Evolutionary conservation across 2,113 vertebrate species (phyloP).

Genomic region (Callochromis pleurospilus): DNA sequence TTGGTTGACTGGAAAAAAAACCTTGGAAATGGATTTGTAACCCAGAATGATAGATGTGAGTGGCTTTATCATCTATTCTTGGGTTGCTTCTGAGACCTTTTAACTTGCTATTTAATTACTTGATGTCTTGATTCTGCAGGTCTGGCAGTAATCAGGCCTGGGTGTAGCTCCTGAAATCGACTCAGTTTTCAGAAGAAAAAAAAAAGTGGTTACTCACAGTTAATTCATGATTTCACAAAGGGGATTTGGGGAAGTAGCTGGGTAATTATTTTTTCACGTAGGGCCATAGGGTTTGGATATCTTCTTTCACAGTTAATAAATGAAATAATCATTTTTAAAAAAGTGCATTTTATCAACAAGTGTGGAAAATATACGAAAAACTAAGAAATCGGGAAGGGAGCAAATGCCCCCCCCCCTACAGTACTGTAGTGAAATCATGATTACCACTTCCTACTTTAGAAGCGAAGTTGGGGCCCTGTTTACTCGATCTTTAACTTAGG

Average conservation of each 20-base stretch:
- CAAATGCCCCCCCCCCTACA: background rate
- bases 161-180: background rate
- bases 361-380: background rate
- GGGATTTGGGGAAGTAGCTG: background rate
- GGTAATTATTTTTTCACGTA: background rate
- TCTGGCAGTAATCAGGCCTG: background rate
- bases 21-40: background rate
- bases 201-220: background rate
- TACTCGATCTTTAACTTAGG: background rate
- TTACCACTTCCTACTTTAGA: slow-evolving; percentile 1
- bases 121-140: background rate
- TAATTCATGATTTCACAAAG: background rate
- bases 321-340: background rate
- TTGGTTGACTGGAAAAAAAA: background rate
- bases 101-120: background rate
- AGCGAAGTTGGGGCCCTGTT: background rate
- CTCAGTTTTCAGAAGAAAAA: background rate
- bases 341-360: background rate
- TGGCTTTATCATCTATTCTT: background rate
- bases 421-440: background rate
- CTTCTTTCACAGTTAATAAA: background rate
- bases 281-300: background rate
- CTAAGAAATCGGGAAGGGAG: background rate
- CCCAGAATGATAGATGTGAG: background rate
- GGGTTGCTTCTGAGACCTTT: background rate